A percentile compares a stretch with the other conserved stretches of the same genome.
phyloP scores from a whole-genome alignment of 2,797 vertebrate species.

The Hephaestus fuliginosus region DNA sequence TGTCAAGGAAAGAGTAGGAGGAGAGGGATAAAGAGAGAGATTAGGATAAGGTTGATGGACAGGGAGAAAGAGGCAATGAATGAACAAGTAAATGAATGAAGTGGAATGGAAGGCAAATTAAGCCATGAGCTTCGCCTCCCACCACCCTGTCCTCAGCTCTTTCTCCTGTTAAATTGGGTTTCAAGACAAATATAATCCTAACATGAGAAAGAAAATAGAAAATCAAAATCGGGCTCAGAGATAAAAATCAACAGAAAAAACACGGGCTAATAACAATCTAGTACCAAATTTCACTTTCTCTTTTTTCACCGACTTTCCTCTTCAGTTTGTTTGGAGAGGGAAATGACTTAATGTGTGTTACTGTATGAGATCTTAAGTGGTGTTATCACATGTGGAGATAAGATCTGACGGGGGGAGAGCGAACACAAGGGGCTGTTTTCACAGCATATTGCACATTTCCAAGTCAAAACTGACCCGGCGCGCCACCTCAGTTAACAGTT shows the following conservation, averaged over 20 bases:
- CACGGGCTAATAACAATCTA: constrained; percentile 50
- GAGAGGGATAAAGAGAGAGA: constrained; percentile 79
- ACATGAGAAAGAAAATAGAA: constrained; percentile 40
- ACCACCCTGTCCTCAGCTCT: constrained; percentile 46
- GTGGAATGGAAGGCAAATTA: constrained; percentile 72
- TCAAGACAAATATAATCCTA: constrained; percentile 64
- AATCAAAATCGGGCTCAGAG: constrained; percentile 56
- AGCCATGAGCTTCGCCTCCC: constrained; percentile 65
- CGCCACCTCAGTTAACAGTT: constrained; percentile 74
- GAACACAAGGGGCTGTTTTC: constrained; percentile 80
- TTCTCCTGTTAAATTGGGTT: constrained; percentile 65
- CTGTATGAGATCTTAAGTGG: constrained; percentile 84
- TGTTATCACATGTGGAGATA: constrained; percentile 85
- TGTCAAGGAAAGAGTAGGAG: constrained; percentile 67
- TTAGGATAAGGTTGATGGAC: constrained; percentile 82
- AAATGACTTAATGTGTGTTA: constrained; percentile 86
- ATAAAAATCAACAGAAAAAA: constrained; percentile 72
- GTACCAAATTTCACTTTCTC: constrained; percentile 56
- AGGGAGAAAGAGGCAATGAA: constrained; percentile 82
- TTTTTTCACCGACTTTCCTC: constrained; percentile 44
- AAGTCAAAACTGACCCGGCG: constrained; percentile 78
- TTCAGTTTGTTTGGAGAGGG: constrained; percentile 80
- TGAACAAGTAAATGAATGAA: constrained; percentile 79
- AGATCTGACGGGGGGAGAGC: constrained; percentile 65
- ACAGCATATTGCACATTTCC: constrained; percentile 84